phyloP scores from a whole-genome alignment of 2,113 vertebrate genomes.

The Gavialis gangeticus region DNA sequence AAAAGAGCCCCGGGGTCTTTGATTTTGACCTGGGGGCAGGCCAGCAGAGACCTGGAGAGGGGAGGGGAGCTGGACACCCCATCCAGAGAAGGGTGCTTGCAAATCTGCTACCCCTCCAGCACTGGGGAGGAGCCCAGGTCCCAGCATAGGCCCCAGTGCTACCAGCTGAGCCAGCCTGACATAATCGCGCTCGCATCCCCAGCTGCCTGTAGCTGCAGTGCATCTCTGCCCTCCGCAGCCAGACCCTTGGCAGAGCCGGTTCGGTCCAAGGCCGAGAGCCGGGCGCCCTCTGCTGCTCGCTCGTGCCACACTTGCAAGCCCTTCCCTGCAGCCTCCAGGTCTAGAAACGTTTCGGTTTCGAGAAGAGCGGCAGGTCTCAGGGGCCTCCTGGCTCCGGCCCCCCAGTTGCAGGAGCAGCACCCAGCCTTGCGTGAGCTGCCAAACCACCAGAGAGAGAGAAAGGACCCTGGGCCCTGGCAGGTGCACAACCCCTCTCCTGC shows the following conservation, averaged over 20 bases:
- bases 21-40: not conserved
- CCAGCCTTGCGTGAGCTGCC: no score
- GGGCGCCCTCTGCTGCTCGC: constrained; percentile 58
- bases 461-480: no score
- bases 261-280: not conserved
- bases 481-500: no score
- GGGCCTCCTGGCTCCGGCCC: not conserved
- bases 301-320: no score
- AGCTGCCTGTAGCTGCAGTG: not conserved
- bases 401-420: no score
- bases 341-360: not conserved
- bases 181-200: no score
- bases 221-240: not conserved
- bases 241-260: not conserved
- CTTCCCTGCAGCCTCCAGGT: not conserved
- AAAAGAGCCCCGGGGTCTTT: not conserved
- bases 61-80: not conserved
- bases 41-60: not conserved
- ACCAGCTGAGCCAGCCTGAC: not conserved
- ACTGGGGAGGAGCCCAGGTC: not conserved
- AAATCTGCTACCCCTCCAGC: not conserved
- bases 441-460: no score
- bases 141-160: not conserved
- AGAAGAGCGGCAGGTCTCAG: not conserved
- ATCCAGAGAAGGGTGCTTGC: no score